phyloP scores from a whole-genome alignment of 2,113 vertebrate genomes.

The Chlorocebus sabaeus region DNA sequence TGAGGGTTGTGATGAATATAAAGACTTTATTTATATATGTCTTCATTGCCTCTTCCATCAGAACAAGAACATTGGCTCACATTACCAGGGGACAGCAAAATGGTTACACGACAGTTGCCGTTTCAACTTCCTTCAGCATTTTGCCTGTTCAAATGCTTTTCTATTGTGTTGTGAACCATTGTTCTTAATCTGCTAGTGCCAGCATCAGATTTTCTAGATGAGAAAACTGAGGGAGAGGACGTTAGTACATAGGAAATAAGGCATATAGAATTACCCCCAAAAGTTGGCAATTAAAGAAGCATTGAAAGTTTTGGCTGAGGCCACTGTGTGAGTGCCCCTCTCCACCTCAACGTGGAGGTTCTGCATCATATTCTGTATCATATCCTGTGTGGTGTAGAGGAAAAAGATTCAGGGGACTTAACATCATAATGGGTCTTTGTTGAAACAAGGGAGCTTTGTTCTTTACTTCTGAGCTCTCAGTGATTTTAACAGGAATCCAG shows the following conservation, averaged over 20 bases:
- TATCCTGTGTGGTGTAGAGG: background rate
- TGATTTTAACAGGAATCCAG: background rate
- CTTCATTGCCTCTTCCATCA: background rate
- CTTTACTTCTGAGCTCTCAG: background rate
- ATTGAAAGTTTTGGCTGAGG: background rate
- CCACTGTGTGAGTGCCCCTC: background rate
- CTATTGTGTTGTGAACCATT: background rate
- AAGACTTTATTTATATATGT: background rate
- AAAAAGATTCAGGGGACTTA: background rate
- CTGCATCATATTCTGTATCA: background rate
- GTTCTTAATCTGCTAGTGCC: background rate
- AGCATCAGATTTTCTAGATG: slow-evolving; percentile 3
- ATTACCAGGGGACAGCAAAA: background rate
- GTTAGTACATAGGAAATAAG: background rate
- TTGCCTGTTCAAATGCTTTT: background rate
- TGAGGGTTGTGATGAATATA: background rate
- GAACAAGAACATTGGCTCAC: background rate
- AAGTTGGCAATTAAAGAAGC: background rate
- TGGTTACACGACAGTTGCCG: background rate
- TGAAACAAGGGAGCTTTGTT: background rate
- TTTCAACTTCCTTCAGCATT: background rate
- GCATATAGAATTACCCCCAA: background rate
- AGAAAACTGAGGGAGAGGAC: background rate
- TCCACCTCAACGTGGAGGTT: background rate
- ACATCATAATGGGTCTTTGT: background rate